phyloP scores from a whole-genome alignment of 2,888 invertebrate species.

The Alentia gelatinosa region DNA sequence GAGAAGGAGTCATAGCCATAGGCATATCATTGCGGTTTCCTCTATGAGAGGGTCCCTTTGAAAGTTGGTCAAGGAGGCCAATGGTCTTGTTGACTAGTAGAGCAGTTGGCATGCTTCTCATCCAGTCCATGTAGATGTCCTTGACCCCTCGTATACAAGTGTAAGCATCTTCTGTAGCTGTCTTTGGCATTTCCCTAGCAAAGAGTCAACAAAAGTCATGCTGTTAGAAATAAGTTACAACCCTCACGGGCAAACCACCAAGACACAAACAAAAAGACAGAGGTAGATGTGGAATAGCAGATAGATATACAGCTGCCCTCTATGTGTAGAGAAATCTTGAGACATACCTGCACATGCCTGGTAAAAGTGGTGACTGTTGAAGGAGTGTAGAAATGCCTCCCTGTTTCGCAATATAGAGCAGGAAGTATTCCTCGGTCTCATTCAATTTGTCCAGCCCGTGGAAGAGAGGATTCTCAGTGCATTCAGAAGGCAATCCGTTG shows the following conservation, averaged over 20 bases:
- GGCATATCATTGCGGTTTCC: too few species aligned
- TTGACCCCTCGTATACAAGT: background rate
- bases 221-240: background rate
- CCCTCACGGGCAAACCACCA: background rate
- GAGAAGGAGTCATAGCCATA: too few species aligned
- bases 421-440: background rate
- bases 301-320: too few species aligned
- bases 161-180: background rate
- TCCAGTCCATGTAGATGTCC: too few species aligned
- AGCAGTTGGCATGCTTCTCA: too few species aligned
- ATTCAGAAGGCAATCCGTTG: background rate
- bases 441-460: background rate
- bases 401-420: background rate
- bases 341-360: background rate
- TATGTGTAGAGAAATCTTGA: background rate
- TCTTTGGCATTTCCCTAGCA: background rate
- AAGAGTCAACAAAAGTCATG: background rate
- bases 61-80: too few species aligned
- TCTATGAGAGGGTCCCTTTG: too few species aligned
- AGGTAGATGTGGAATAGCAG: background rate
- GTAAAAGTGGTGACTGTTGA: background rate
- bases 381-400: background rate
- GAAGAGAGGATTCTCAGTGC: background rate
- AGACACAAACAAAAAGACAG: background rate
- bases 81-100: too few species aligned